A percentile compares a stretch with the other conserved stretches of the same genome.
Conservation (phyloP, 2,888 invertebrate genomes). For the Plagodis dolabraria region DNA sequence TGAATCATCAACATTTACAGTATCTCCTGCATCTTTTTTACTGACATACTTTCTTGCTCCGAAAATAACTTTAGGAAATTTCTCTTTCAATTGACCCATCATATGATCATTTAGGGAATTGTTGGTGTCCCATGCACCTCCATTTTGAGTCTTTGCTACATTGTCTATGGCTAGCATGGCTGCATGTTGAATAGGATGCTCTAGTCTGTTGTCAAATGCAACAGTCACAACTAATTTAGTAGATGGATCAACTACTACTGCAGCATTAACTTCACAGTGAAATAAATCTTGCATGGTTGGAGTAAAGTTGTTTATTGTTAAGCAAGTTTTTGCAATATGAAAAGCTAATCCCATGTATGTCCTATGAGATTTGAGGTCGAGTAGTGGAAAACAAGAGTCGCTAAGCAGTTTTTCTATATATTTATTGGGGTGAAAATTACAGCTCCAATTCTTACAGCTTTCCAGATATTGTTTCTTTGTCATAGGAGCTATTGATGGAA, state of each 20-base stretch:
- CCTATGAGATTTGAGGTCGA: slow-evolving; percentile 83
- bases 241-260: slow-evolving; percentile 90
- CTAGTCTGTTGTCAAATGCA: slow-evolving; percentile 82
- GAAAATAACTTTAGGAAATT: slow-evolving; percentile 65
- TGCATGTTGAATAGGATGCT: slow-evolving; percentile 92
- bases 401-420: slow-evolving; percentile 88
- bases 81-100: slow-evolving; percentile 62
- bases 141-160: slow-evolving; percentile 92
- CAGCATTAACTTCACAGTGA: slow-evolving; percentile 50
- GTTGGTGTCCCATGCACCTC: slow-evolving; percentile 87
- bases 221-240: slow-evolving; percentile 87
- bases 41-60: slow-evolving; percentile 73
- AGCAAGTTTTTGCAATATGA: slow-evolving; percentile 74
- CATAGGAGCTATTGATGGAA: slow-evolving; percentile 86
- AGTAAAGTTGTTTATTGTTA: slow-evolving; percentile 26
- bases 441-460: slow-evolving; percentile 89
- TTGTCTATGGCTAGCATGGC: slow-evolving; percentile 94
- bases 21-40: slow-evolving; percentile 52
- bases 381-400: slow-evolving; percentile 84
- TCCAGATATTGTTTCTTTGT: slow-evolving; percentile 87
- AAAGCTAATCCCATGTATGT: slow-evolving; percentile 85
- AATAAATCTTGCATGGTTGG: slow-evolving; percentile 37
- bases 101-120: slow-evolving; percentile 46
- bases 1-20: slow-evolving; percentile 61
- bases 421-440: slow-evolving; percentile 93